Evolutionary conservation across 2,888 invertebrate species (phyloP), one percentile per base, ranked within the genome.

Genomic region (Ormia ochracea): DNA sequence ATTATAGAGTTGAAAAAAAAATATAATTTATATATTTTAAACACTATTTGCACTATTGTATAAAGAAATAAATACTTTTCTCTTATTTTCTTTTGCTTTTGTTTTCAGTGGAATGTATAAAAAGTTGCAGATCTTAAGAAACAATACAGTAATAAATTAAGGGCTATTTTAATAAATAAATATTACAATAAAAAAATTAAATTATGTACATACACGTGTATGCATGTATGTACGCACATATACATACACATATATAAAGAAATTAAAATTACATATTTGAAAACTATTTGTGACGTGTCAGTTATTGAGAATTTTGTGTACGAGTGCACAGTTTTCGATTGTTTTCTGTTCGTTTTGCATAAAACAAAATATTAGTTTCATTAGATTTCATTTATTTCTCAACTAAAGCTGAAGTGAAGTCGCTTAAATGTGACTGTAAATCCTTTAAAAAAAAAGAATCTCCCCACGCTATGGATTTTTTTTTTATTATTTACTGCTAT

Each of bases 81-180:
- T 69, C 9, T 59, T 48, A 28, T 65, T 70, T 19, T 75, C 50
- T 4, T 73, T 14, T 58, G 45, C n/a, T 23, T 38, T 61, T n/a
- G n/a, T n/a, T 68, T 23, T 77, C 28, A 63, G 38, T 66, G 74
- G 72, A 63, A 72, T 52, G 74, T 65, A 74, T 72, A 72, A 84
- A 86, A 85, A 85, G 85, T 85, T 85, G 14, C 82, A 84, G 85
- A 82, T 85, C 83, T 83, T 76, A 50, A 65, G 38, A 65, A 65
- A 78, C 59, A 63, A 70, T 21, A 78, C 59, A 50, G 61, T 52
- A 65, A 78, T 73, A 78, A 77, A 79, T 77, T 76, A 80, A 50
- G 68, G 80, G 72, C 76, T 76, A 68, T 73, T 80, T 80, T 58
- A 70, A 79, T 70, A 74, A 76, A 76, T 76, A 76, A 78, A 68